Base-by-base conservation (phyloP, 2,797 vertebrate species). In the Mareca strepera region DNA sequence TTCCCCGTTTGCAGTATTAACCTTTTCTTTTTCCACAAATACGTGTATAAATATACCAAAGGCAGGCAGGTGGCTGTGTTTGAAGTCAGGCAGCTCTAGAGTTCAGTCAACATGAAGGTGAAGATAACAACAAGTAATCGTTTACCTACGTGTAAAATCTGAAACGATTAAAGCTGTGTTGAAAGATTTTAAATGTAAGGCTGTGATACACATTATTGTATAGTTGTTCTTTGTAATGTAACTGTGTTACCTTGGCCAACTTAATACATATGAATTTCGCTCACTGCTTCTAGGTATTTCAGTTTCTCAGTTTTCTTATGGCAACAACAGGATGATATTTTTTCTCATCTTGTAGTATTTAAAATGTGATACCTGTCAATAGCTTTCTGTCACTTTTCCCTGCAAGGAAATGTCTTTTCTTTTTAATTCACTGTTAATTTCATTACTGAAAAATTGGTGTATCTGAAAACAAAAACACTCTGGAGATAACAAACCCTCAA, bases 21-120 rank as follows among this genome's bases (percentile, higher is more conserved):
- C 63, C 87, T 87, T 88, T 74, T 93, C 33, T 88, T 90, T 95
- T 82, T 52, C 55, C 67, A 11, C 35, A 23, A 72, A 12, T 93
- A 92, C 64, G 20, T 89, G 62, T 95, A 93, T 96, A 93, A 94
- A 78, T 94, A 97, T 97, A 98, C 98, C 98, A 98, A 98, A 98
- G 98, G 97, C 85, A 96, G 91, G 93, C 93, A 95, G 95, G 86
- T 95, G 79, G 67, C 69, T 96, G 62, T 81, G 88, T 92, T 93
- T 95, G 83, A 93, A 95, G 83, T 94, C 80, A 43, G 88, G 84
- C 81, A 73, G 76, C 90, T 92, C 80, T 44, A 76, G 37, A 91
- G 88, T 79, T 88, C 86, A 91, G 96, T 97, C 89, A 96, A 46
- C 86, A 58, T 53, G 85, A 84, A 93, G 79, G 52, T 91, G 92